A percentile compares a stretch with the other conserved stretches of the same genome.
Conservation (phyloP, 1,140 invertebrate genomes). For the Diorhabda carinulata region DNA sequence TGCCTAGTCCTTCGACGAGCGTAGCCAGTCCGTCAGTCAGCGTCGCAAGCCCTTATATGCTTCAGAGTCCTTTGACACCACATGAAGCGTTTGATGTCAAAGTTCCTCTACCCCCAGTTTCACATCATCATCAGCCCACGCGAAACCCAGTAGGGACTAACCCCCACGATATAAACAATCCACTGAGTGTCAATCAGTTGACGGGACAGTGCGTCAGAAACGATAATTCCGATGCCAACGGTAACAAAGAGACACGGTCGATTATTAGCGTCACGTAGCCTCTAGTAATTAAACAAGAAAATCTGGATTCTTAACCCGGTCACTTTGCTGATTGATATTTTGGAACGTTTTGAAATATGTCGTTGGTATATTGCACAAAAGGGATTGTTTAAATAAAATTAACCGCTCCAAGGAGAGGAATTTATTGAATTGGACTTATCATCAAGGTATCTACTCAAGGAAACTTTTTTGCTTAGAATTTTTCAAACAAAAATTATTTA, state of each 20-base stretch:
- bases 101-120: constrained; percentile 41
- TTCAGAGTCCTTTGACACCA: constrained; percentile 54
- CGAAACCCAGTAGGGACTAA: constrained; percentile 83
- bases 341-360: not conserved
- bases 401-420: no score
- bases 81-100: constrained; percentile 46
- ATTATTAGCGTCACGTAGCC: constrained; percentile 61
- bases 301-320: not conserved
- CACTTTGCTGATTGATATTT: not conserved
- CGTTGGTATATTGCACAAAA: no score
- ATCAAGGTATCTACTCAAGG: no score
- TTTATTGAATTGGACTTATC: no score
- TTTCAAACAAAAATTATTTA: no score
- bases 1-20: constrained; percentile 62
- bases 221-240: constrained; percentile 46
- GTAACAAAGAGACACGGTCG: constrained; percentile 51
- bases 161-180: constrained; percentile 86
- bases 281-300: constrained; percentile 7
- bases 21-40: constrained; percentile 64
- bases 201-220: constrained; percentile 69
- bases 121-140: constrained; percentile 46
- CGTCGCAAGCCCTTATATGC: constrained; percentile 55
- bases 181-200: constrained; percentile 81
- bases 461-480: no score
- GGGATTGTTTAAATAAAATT: no score